Conservation (phyloP, 37 sponge, comb jelly and placozoan genomes). For the Hormiphora californensis region DNA sequence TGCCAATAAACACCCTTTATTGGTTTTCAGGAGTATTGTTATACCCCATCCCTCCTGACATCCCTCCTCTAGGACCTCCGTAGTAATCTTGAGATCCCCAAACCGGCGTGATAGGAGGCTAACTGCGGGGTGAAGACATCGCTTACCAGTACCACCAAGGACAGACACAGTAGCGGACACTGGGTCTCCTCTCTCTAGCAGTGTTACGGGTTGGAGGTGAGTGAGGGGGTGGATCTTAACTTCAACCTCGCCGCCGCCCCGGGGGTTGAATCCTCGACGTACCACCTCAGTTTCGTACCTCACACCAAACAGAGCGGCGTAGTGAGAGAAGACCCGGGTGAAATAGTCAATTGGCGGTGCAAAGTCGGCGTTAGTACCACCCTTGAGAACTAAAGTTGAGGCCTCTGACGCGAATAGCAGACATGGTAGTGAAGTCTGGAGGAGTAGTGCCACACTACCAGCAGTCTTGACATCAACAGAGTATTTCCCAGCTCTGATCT, state of each 20-base stretch:
- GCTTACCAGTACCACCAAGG: constrained; percentile 57
- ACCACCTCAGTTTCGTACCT: constrained; percentile 57
- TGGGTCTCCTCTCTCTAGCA: constrained; percentile 64
- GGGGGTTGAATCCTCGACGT: constrained; percentile 85
- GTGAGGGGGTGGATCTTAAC: constrained; percentile 55
- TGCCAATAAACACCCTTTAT: constrained; percentile 66
- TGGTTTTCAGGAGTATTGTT: constrained; percentile 61
- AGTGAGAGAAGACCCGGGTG: neutral
- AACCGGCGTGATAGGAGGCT: neutral
- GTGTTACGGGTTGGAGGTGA: constrained; percentile 57
- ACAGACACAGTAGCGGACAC: constrained; percentile 55
- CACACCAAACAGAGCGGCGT: constrained; percentile 62
- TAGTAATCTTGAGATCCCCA: neutral
- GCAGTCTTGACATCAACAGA: constrained; percentile 75
- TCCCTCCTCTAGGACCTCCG: neutral
- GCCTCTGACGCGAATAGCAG: constrained; percentile 67
- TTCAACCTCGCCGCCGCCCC: constrained; percentile 79
- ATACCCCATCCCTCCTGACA: neutral
- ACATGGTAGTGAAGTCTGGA: constrained; percentile 79
- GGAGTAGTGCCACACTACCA: constrained; percentile 75
- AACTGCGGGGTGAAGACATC: neutral
- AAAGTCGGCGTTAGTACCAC: constrained; percentile 90
- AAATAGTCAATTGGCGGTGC: constrained; percentile 88
- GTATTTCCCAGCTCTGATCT: constrained; percentile 60
- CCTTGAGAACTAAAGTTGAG: constrained; percentile 61